Evolutionary conservation across 2,888 invertebrate species (phyloP).

Genomic region (Orthosia cruda): DNA sequence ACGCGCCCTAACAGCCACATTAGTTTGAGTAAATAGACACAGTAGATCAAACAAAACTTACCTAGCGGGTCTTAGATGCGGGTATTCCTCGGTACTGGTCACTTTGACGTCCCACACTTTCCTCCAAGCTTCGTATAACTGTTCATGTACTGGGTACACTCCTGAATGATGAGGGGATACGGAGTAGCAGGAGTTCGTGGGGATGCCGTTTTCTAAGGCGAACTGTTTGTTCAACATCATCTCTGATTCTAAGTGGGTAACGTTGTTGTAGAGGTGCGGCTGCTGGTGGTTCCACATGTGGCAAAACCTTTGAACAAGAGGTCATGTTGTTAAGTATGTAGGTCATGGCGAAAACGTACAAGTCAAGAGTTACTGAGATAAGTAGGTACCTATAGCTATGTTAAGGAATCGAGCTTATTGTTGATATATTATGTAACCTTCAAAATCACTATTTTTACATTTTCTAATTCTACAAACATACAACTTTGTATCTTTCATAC

Average conservation of each 20-base stretch:
- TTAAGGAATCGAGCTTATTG: not conserved
- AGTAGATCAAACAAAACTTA: conserved; percentile 71
- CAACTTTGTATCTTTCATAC: not conserved
- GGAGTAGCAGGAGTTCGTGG: conserved; percentile 97
- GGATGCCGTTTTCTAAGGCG: conserved; percentile 96
- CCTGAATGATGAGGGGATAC: conserved; percentile 99
- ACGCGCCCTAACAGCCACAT: conserved; percentile 20
- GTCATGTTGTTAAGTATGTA: not conserved
- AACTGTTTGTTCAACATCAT: conserved; percentile 98
- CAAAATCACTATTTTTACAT: not conserved
- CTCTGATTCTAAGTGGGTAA: conserved; percentile 96
- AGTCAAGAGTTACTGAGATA: not conserved
- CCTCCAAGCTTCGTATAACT: conserved; percentile 98
- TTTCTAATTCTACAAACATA: not conserved
- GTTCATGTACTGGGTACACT: conserved; percentile 99
- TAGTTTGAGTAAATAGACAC: conserved; percentile 38
- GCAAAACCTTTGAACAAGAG: conserved; percentile 95
- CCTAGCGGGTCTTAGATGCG: conserved; percentile 98
- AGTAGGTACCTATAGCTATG: no score
- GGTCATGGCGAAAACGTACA: not conserved
- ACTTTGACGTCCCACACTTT: conserved; percentile 98
- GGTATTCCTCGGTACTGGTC: conserved; percentile 99
- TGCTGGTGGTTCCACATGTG: conserved; percentile 99
- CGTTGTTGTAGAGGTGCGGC: conserved; percentile 98
- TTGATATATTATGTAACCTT: not conserved